Conservation (phyloP, 2,888 invertebrate genomes). For the Orthosia cruda region DNA sequence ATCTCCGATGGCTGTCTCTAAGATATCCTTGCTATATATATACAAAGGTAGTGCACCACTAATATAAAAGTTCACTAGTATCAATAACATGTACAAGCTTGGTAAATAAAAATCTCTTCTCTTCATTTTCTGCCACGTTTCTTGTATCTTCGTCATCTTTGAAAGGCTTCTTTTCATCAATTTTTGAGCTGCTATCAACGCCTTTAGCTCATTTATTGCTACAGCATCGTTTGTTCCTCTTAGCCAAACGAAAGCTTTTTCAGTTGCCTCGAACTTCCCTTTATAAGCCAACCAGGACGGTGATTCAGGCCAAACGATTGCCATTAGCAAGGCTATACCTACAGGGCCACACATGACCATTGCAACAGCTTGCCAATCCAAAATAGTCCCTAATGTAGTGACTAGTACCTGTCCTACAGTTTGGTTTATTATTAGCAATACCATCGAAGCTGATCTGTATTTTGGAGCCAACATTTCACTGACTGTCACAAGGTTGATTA, state of each 20-base stretch:
- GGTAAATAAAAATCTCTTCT: slow-evolving; percentile 37
- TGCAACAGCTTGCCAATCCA: slow-evolving; percentile 36
- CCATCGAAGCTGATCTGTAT: slow-evolving; percentile 51
- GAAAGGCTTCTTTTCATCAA: not conserved
- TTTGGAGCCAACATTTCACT: slow-evolving; percentile 65
- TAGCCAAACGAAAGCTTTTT: slow-evolving; percentile 48
- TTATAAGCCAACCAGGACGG: slow-evolving; percentile 63
- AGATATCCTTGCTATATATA: slow-evolving; percentile 40
- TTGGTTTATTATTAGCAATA: slow-evolving; percentile 52
- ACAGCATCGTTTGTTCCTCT: slow-evolving; percentile 23
- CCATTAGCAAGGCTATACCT: slow-evolving; percentile 30
- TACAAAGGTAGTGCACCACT: slow-evolving; percentile 30
- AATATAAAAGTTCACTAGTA: slow-evolving; percentile 29
- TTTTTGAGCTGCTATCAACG: slow-evolving; percentile 40
- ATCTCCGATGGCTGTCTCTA: slow-evolving; percentile 38
- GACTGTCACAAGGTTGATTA: slow-evolving; percentile 59
- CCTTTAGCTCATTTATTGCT: slow-evolving; percentile 26
- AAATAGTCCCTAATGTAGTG: slow-evolving; percentile 15
- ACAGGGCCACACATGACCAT: slow-evolving; percentile 34
- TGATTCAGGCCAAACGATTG: slow-evolving; percentile 58
- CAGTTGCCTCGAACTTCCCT: slow-evolving; percentile 46
- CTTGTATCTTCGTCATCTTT: slow-evolving; percentile 18
- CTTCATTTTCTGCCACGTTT: slow-evolving; percentile 33
- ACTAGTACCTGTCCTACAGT: slow-evolving; percentile 36
- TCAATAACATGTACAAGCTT: slow-evolving; percentile 35